Base-by-base conservation (phyloP, 2,113 vertebrate species). In the Jacana jacana region DNA sequence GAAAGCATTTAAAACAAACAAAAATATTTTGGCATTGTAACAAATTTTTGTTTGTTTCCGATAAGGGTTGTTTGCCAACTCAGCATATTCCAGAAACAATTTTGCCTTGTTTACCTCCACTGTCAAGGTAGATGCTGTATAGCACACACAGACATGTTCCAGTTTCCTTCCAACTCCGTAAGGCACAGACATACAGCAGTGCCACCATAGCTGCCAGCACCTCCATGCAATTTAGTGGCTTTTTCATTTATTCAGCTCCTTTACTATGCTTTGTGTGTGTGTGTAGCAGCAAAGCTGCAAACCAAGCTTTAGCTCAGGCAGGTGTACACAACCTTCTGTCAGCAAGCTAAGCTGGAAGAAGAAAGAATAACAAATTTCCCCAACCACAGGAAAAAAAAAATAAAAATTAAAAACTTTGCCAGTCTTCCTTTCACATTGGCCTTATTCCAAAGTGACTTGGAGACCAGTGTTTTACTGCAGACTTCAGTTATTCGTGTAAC, bases 101-200 rank as follows among this genome's bases (percentile, higher is more conserved):
- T 64, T 22, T 30, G 24, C 0, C 0, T 4, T 16, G 33, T n/a
- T 80, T 72, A 51, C 35, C 16, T 6, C 7, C 22, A 5, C 10
- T 4, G 1, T 28, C 1, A 1, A 37, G 22, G 28, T 37, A 60
- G 51, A 40, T 51, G 57, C 57, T 66, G 20, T 9, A 65, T 7
- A 65, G 61, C 57, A 39, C 33, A 7, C 6, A 15, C 30, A 27
- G 35, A 37, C 9, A 1, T 1, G 23, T 63, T 40, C 69, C 54
- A 6, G 2, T 49, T 49, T 71, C 17, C 17, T 79, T 57, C 63
- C 61, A 31, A 7, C 57, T 52, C 17, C n/a, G 9, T 10, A 17
- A n/a, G 14, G 40, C 51, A 52, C 30, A 39, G 39, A 19, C 33
- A 23, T n/a, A 68, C 31, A 30, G 54, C 33, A 7, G 35, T 9